phyloP scores from a whole-genome alignment of 2,888 invertebrate species.

The Dasysyrphus tricinctus region DNA sequence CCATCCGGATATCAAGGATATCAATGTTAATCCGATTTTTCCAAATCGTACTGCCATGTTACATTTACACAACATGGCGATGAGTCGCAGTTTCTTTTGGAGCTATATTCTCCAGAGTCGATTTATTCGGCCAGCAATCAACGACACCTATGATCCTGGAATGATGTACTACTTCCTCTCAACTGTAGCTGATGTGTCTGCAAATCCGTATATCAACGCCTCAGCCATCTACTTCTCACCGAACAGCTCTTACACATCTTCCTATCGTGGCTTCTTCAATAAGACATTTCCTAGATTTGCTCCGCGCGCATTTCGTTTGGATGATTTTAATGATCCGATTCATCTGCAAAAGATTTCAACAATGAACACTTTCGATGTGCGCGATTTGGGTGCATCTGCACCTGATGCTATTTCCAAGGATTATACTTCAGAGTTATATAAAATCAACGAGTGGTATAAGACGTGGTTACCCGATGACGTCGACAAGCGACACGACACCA shows the following conservation, averaged over 20 bases:
- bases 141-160: slow-evolving; percentile 97
- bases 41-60: slow-evolving; percentile 96
- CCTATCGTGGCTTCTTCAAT: slow-evolving; percentile 97
- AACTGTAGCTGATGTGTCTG: slow-evolving; percentile 96
- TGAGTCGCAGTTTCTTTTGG: slow-evolving; percentile 97
- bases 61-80: slow-evolving; percentile 98
- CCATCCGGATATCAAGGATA: slow-evolving; percentile 95
- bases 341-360: slow-evolving; percentile 97
- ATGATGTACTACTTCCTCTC: slow-evolving; percentile 99
- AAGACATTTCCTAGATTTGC: slow-evolving; percentile 97
- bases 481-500: slow-evolving; percentile 92
- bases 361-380: slow-evolving; percentile 93
- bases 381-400: slow-evolving; percentile 93
- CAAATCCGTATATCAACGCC: slow-evolving; percentile 95
- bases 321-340: slow-evolving; percentile 98
- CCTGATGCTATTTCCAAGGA: slow-evolving; percentile 91
- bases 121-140: slow-evolving; percentile 94
- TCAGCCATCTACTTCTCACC: slow-evolving; percentile 97
- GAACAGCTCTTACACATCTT: slow-evolving; percentile 96
- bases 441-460: slow-evolving; percentile 97
- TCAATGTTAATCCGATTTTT: slow-evolving; percentile 96
- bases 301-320: slow-evolving; percentile 94
- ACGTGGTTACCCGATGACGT: slow-evolving; percentile 96
- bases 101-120: slow-evolving; percentile 96
- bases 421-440: slow-evolving; percentile 95